Percentiles rank a stretch among this genome's conserved stretches.
Evolutionary conservation across 2,888 invertebrate genomes (phyloP).

Genomic region (Eremobia ochroleuca): DNA sequence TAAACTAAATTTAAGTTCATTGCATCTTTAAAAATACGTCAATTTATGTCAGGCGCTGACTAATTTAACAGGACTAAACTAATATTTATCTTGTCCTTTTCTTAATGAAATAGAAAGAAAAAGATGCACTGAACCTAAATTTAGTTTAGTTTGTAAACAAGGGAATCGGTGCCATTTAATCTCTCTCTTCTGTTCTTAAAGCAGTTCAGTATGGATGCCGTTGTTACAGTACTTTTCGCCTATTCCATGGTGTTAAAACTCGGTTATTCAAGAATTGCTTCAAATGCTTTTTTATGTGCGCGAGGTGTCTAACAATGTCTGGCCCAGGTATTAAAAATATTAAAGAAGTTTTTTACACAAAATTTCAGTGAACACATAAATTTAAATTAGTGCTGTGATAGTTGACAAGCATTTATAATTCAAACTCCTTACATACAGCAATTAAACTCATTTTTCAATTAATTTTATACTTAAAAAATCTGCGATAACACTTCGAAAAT

Average conservation of each 20-base stretch:
- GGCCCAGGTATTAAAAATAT: not conserved
- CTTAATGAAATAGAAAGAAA: too few relatives aligned
- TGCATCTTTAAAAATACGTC: too few relatives aligned
- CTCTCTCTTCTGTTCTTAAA: not conserved
- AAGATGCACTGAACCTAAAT: too few relatives aligned
- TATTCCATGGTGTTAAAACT: not conserved
- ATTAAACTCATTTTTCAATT: not conserved
- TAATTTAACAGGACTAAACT: too few relatives aligned
- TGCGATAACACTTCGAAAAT: not conserved
- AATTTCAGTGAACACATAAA: slow-evolving; percentile 19
- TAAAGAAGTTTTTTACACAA: slow-evolving; percentile 21
- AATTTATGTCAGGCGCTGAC: too few relatives aligned
- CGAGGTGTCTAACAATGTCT: not conserved
- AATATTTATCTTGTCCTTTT: too few relatives aligned
- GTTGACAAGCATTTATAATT: not conserved
- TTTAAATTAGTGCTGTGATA: not conserved
- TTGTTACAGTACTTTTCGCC: not conserved
- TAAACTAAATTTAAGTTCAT: too few relatives aligned
- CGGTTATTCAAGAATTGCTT: not conserved
- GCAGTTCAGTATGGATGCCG: not conserved
- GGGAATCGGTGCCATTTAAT: too few relatives aligned
- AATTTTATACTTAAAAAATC: not conserved
- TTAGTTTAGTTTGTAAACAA: too few relatives aligned
- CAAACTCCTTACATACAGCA: not conserved
- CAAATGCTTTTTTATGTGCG: not conserved